phyloP scores from a whole-genome alignment of 2,113 vertebrate species.

The Ceyx margarethae region DNA sequence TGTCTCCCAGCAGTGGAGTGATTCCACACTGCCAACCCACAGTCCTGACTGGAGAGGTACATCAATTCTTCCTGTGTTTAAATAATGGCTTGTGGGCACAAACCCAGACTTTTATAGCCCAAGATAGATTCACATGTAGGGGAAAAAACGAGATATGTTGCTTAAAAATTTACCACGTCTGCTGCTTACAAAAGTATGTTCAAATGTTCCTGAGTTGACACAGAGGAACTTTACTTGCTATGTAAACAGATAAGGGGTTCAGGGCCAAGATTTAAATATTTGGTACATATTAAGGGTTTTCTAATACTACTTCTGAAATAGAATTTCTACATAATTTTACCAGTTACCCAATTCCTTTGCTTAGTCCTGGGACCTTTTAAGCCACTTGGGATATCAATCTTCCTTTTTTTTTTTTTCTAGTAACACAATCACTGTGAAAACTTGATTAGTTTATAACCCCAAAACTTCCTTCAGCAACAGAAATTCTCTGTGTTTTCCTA shows the following conservation, averaged over 20 bases:
- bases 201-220: neutral
- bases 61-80: neutral
- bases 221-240: neutral
- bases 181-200: neutral
- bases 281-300: neutral
- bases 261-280: neutral
- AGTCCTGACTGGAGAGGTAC: neutral
- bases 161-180: neutral
- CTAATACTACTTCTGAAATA: neutral
- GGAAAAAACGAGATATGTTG: neutral
- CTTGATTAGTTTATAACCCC: neutral
- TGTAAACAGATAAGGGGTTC: neutral
- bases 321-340: neutral
- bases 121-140: neutral
- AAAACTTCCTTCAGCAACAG: neutral
- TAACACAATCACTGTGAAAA: neutral
- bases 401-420: neutral
- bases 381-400: neutral
- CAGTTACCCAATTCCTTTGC: neutral
- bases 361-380: neutral
- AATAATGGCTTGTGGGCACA: neutral
- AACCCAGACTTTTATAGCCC: neutral
- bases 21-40: neutral
- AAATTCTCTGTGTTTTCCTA: neutral
- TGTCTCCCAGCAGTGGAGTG: neutral